These are phyloP conservation scores for Polyommatus iphigenia DNA, from an alignment of 2,888 invertebrate genomes.

Conservation along the genomic window DNA sequence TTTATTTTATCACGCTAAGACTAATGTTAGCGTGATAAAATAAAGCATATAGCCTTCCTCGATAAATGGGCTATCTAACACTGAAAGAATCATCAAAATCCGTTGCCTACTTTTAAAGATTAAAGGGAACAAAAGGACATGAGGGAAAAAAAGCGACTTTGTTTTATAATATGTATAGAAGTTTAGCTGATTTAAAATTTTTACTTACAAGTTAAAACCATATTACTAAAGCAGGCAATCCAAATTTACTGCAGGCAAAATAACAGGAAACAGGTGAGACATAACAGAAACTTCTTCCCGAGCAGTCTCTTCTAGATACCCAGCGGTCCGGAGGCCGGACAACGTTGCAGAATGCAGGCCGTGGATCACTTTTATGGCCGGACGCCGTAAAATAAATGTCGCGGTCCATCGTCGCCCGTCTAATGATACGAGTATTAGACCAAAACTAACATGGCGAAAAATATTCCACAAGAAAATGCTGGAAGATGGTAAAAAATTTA, in stretches of 20 bases:
- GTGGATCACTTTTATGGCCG: slow-evolving; percentile 80
- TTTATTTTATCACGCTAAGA: too few relatives aligned
- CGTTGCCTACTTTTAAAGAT: too few relatives aligned
- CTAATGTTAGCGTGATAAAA: too few relatives aligned
- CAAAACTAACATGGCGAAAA: slow-evolving; percentile 53
- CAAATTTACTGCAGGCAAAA: background rate
- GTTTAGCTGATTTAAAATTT: too few relatives aligned
- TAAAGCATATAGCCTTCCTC: too few relatives aligned
- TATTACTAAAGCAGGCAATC: background rate
- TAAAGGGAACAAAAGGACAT: too few relatives aligned
- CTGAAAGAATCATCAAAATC: too few relatives aligned
- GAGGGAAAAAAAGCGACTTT: too few relatives aligned
- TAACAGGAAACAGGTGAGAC: background rate
- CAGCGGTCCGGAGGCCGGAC: slow-evolving; percentile 49
- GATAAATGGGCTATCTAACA: too few relatives aligned
- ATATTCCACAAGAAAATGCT: background rate
- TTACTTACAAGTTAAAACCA: too few relatives aligned
- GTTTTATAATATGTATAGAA: too few relatives aligned
- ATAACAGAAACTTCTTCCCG: background rate
- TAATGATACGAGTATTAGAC: slow-evolving; percentile 67
- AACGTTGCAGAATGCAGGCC: slow-evolving; percentile 75
- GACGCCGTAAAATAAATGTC: slow-evolving; percentile 81
- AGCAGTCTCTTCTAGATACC: background rate
- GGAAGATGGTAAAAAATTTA: too few relatives aligned
- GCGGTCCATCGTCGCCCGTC: slow-evolving; percentile 72